Evolutionary conservation across 2,797 vertebrate species (phyloP).

Genomic region (Coluber constrictor): DNA sequence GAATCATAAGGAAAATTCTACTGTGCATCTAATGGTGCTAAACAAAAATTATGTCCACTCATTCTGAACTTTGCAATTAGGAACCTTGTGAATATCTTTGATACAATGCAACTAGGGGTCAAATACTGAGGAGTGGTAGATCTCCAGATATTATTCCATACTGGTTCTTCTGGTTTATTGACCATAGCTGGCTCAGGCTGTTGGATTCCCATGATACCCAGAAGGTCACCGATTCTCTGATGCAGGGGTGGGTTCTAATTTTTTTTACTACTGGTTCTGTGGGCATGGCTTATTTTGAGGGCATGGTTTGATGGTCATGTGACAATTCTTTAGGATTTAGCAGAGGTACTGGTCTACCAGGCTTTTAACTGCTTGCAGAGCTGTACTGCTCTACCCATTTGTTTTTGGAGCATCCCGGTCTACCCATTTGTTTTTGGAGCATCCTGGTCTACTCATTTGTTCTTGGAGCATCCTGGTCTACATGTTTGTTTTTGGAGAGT

Average conservation of each 20-base stretch:
- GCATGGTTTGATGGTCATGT: too few species aligned
- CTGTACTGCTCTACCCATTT: too few species aligned
- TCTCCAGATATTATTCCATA: neutral
- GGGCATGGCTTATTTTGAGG: too few species aligned
- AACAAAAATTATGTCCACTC: neutral
- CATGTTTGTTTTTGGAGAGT: too few species aligned
- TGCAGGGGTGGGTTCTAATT: neutral
- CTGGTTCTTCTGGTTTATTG: neutral
- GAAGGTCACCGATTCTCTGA: neutral
- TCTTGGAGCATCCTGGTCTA: too few species aligned
- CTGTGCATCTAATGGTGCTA: neutral
- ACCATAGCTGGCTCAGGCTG: neutral
- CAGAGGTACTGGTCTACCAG: too few species aligned
- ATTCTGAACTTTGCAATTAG: neutral
- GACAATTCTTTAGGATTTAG: too few species aligned
- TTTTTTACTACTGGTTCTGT: too few species aligned
- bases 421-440: too few species aligned
- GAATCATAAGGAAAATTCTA: neutral
- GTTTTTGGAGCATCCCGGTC: too few species aligned
- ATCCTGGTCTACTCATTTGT: too few species aligned
- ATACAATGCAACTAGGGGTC: neutral
- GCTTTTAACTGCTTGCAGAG: too few species aligned
- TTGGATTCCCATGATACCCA: neutral
- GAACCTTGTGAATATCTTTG: neutral
- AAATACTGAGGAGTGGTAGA: constrained; percentile 9